Evolutionary conservation across 2,797 vertebrate species (phyloP).

Genomic region (Neosilurus mollespiculum): DNA sequence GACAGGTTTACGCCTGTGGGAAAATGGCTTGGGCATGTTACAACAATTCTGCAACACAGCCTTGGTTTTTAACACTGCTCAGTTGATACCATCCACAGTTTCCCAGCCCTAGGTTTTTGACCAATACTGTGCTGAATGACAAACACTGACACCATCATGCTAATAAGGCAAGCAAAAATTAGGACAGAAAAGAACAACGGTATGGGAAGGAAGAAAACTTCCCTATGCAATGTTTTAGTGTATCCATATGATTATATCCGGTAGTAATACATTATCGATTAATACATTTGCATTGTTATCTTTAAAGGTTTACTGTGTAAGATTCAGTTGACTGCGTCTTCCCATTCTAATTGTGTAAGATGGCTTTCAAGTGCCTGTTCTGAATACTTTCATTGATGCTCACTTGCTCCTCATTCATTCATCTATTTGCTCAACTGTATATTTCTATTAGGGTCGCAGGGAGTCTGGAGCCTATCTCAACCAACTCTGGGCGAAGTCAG

Average conservation of each 20-base stretch:
- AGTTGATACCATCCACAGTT: not conserved
- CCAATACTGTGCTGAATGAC: not conserved
- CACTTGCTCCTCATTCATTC: no score
- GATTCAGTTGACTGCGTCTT: no score
- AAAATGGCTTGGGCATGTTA: not conserved
- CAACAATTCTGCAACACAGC: conserved; percentile 2
- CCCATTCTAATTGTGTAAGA: no score
- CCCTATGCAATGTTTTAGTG: not conserved
- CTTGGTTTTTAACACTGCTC: not conserved
- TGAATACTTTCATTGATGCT: no score
- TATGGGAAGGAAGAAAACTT: not conserved
- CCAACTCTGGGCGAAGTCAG: no score
- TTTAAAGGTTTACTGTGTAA: no score
- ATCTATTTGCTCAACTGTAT: no score
- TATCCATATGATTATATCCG: not conserved
- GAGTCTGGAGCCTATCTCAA: no score
- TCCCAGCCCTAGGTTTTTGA: not conserved
- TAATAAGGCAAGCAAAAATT: not conserved
- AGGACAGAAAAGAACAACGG: not conserved
- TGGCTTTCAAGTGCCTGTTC: no score
- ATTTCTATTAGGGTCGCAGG: no score
- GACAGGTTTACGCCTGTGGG: conserved; percentile 13
- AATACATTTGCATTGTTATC: not conserved
- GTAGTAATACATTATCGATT: not conserved
- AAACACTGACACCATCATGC: not conserved